Base-by-base conservation (phyloP, 1,140 invertebrate species). In the Catajapyx aquilonaris region DNA sequence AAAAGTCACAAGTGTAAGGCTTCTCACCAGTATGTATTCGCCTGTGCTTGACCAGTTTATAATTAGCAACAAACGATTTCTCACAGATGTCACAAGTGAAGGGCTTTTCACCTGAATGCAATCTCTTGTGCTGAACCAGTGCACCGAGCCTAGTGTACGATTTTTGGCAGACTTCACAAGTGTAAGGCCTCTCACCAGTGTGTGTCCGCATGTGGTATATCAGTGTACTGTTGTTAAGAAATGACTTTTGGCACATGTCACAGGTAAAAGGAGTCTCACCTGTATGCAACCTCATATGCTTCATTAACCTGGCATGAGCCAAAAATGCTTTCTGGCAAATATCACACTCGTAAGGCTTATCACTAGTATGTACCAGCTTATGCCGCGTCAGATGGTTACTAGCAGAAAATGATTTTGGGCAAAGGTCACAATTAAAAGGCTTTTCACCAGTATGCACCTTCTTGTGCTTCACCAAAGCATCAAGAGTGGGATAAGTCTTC, bases 341-440 rank as follows among this genome's bases (percentile, higher is more conserved):
- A 30, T 15, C 16, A 31, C 36, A 38, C 15, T 11, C 2, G 16
- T 15, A 38, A 2, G 19, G 19, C 9, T 31, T 38, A 7, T 38
- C 36, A 1, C 34, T 5, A 10, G 34, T 20, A 18, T 35, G 34
- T n/a, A n/a, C n/a, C n/a, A n/a, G n/a, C n/a, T n/a, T n/a, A n/a
- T n/a, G n/a, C n/a, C n/a, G n/a, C n/a, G n/a, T n/a, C n/a, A n/a
- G n/a, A n/a, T n/a, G n/a, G n/a, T n/a, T n/a, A n/a, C n/a, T n/a
- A n/a, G n/a, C n/a, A n/a, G n/a, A n/a, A n/a, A 41, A 41, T 3
- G 39, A 39, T n/a, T 41, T 41, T 10, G 34, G 34, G 31, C 39
- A 41, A 4, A 38, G 13, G 7, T 13, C 18, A 7, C 30, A 31
- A 3, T 13, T 31, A 31, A 31, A 31, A 31, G 30, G 30, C 18